Base-by-base conservation (phyloP, 2,888 invertebrate species). In the Trissolcus brochymenae region DNA sequence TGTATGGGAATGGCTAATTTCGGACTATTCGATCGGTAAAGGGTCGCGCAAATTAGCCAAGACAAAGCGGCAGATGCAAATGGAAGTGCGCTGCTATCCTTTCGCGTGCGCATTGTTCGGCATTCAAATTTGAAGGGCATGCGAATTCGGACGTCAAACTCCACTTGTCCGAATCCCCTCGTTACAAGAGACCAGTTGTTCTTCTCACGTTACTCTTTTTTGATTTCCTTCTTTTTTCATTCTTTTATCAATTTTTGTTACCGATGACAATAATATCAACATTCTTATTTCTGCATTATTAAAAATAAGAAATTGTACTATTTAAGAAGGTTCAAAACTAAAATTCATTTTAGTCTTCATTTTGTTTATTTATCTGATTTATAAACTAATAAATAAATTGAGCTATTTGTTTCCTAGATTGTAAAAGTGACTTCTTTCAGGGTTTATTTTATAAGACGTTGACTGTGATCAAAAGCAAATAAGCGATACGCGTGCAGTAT, bases 11-110 rank as follows among this genome's bases (percentile, higher is more conserved):
- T 86, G 83, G 84, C 82, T 83, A 83, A 85, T 86, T 84, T 79
- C 51, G 65, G 53, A 78, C 81, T 76, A 78, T 54, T 56, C 51
- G 62, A 62, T 73, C 67, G 68, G 61, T 65, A 72, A 83, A 82
- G 85, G 82, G 81, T 78, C 71, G 79, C 76, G 79, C 78, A 87
- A 89, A 89, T 89, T 89, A 89, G 88, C 88, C 86, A 82, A 88
- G 83, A 89, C 88, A 88, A 89, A 83, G 80, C 78, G 82, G 81
- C 88, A 89, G 88, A 89, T 89, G 88, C 87, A 89, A 88, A 89
- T 89, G 82, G 80, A 75, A 80, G 79, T 57, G 77, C 73, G 78
- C 78, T 83, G 82, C 80, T 80, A 83, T 82, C 68, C 80, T 80
- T 80, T 81, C 76, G 82, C 71, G 79, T 77, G 79, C 74, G 67